Conservation (phyloP, 2,888 invertebrate genomes). For the Nebria salina region DNA sequence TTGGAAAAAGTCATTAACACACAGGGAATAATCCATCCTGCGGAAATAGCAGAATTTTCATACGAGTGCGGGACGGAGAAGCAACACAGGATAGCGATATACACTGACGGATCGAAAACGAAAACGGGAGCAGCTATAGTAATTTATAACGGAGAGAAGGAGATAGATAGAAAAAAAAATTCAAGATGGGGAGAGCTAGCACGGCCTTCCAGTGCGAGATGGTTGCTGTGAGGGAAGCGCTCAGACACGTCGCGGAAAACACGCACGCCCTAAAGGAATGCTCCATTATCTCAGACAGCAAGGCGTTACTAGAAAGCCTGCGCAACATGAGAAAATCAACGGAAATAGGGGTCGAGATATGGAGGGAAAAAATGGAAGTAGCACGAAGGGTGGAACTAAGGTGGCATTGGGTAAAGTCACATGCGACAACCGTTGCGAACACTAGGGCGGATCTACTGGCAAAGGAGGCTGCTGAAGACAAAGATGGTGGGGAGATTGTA, state of each 20-base stretch:
- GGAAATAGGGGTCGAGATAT: no score
- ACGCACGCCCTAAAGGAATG: neutral
- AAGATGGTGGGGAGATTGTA: no score
- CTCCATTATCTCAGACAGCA: neutral
- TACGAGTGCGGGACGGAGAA: neutral
- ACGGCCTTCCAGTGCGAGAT: slow-evolving; percentile 30
- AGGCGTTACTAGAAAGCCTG: neutral
- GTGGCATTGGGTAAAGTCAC: no score
- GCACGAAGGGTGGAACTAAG: no score
- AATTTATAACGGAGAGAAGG: neutral
- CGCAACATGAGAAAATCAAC: no score
- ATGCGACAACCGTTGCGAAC: no score
- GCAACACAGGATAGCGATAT: neutral
- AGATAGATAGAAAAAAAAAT: neutral
- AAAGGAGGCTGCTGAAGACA: no score
- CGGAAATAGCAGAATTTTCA: no score
- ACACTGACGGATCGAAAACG: slow-evolving; percentile 15
- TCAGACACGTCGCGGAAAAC: neutral
- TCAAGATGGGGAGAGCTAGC: slow-evolving; percentile 20
- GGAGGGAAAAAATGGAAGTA: no score
- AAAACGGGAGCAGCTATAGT: slow-evolving; percentile 25
- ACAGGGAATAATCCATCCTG: no score
- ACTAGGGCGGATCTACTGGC: no score
- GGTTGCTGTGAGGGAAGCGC: slow-evolving; percentile 13
- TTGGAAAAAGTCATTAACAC: no score